Evolutionary conservation across 2,888 invertebrate species (phyloP).

Genomic region (Melinopterus prodromus): DNA sequence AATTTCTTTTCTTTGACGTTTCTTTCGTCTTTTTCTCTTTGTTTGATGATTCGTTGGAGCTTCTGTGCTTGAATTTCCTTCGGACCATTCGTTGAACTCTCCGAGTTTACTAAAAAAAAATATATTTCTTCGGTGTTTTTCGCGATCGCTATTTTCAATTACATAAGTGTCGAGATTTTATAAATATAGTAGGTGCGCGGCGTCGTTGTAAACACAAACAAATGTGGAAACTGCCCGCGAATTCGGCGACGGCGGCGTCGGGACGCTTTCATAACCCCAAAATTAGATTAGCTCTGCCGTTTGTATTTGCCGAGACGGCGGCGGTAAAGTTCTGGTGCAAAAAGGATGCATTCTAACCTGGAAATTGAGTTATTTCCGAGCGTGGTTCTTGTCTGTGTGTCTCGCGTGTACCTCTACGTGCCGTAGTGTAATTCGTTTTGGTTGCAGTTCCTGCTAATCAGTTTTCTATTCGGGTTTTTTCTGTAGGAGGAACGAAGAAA

Average conservation of each 20-base stretch:
- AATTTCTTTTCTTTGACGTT: background rate
- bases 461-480: background rate
- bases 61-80: constrained; percentile 11
- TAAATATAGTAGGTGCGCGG: background rate
- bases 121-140: background rate
- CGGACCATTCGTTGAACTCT: background rate
- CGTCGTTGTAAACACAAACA: background rate
- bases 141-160: background rate
- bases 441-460: background rate
- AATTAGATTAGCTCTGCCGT: background rate
- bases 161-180: background rate
- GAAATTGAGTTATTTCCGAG: background rate
- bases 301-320: background rate
- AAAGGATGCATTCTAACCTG: background rate
- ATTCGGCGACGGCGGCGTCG: background rate
- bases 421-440: background rate
- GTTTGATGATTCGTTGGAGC: background rate
- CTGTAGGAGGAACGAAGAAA: background rate
- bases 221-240: background rate
- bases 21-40: constrained; percentile 9
- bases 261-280: background rate
- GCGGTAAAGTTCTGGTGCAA: background rate
- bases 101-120: background rate
- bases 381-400: background rate
- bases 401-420: background rate